Base-by-base conservation (phyloP, 2,888 invertebrate genomes). In the Zygothrica quintamaculata region DNA sequence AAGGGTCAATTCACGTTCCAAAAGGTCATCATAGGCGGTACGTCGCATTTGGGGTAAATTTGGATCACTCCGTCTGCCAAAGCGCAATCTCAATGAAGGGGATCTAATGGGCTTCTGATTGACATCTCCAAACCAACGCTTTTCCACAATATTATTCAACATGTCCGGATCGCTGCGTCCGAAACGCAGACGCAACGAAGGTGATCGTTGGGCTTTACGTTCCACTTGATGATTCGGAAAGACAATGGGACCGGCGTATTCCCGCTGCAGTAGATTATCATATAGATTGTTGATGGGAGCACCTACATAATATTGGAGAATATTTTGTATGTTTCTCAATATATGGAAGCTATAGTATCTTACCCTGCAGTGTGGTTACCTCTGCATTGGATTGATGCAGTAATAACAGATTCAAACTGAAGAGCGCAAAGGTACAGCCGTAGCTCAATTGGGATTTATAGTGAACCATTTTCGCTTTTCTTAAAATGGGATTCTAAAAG, bases 131-230 rank as follows among this genome's bases (percentile, higher is more conserved):
- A 90, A 90, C 90, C 90, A 90, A 71, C 91, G 90, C 62, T 91
- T 91, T 39, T 89, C 86, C 31, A 85, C 73, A 33, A 81, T 81
- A 5, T 80, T 73, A 37, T 84, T 67, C 16, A 85, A 43, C 71
- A 88, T 77, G 64, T 93, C 93, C 9, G 95, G 94, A 90, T 95
- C 95, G 25, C 95, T 94, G 68, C 95, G 93, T 34, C 96, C 96
- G 87, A 96, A 96, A 68, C 96, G 93, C 58, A 96, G 93, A 13
- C 96, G 93, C 34, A 96, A 92, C 0, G 95, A 95, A 0, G 95
- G 96, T 11, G 95, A 95, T 66, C 95, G 93, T 84, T 95, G 95
- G 3, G 95, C 95, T 90, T 95, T 95, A 88, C 96, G 94, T 44
- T 95, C 95, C 22, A 96, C 93, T 43, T 89, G 86, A 89, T 95